Base-by-base conservation (phyloP, 2,113 vertebrate species). In the Mixornis gularis region DNA sequence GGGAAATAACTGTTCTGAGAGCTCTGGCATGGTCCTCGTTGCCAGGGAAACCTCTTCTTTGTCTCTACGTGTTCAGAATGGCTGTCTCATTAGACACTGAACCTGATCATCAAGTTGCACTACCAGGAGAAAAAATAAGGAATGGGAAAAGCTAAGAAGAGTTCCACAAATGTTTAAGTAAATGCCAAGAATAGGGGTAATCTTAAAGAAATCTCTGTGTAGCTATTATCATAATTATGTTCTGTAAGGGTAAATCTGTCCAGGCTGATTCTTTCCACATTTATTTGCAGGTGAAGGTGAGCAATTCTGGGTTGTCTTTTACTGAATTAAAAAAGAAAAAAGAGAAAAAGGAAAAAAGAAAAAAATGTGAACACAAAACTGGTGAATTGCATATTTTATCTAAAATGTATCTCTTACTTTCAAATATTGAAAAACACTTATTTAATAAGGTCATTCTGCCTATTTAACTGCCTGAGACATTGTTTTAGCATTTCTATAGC, bases 31-130 rank as follows among this genome's bases (percentile, higher is more conserved):
- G 96, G 96, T 89, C 90, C 94, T 88, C 7, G 98, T 98, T 98
- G 97, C 97, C 95, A 97, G 65, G 98, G 98, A 97, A 98, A 98
- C 98, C 96, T 97, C 96, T 49, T 97, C 97, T 98, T 97, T 97
- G 97, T 98, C 97, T 97, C 96, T 97, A 97, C 96, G 97, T 98
- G 97, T 97, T 97, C 95, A 79, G 98, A 98, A 98, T 98, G 97
- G 95, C 96, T 97, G 94, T 94, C 88, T 97, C 97, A 94, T 97
- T 97, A 98, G 97, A 95, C 88, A 79, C 91, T 95, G 95, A 96
- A 94, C 94, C 94, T 95, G 90, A 96, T 89, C 93, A 92, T 95
- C 94, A 78, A 29, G 89, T 93, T 94, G 84, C 80, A 79, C 66
- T 88, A 43, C 5, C 3, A 64, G 17, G 29, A 25, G 7, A 68